Evolutionary conservation across 2,797 vertebrate genomes (phyloP), one percentile per base, ranked within the genome.

Genomic region (Syngnathus rostellatus): DNA sequence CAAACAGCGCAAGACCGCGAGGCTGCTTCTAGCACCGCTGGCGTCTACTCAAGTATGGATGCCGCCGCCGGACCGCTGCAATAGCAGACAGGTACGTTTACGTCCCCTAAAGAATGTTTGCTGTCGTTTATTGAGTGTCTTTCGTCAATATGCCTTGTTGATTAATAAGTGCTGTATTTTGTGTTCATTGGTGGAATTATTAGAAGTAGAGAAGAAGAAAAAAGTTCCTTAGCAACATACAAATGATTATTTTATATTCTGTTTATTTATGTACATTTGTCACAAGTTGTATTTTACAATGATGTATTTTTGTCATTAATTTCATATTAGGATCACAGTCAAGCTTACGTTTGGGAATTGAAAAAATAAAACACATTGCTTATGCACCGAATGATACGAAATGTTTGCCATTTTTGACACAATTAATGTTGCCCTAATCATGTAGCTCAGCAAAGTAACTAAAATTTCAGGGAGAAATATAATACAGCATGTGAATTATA

Each of bases 11-110:
- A 31, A 55, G 54, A 55, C 54, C 25, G 67, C 67, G 70, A 55
- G 73, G 65, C 61, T 54, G 71, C 11, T 57, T 38, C 31, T 68
- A 68, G 74, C 39, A 63, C 17, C 40, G 23, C 39, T 5, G 23
- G 60, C 40, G 45, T 7, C 6, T 17, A 5, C 25, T 57, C 25
- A 16, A 23, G 40, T 6, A 25, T 62, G 60, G 12, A 45, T 23
- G 60, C 12, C 11, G 16, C 11, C 6, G 16, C 6, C 12, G 60
- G 60, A 62, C 21, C 21, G 25, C 60, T 8, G 60, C 60, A 45
- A 16, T 25, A 45, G 39, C 60, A 7, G 14, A 23, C 2, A 25
- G 40, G 60, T 62, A 62, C 23, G 60, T 8, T 14, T 21, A 23
- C 21, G 37, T 4, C 9, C 17, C 5, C 17, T 45, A 6, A 17